Conservation (phyloP, 2,888 invertebrate genomes). For the Phlogophora meticulosa region DNA sequence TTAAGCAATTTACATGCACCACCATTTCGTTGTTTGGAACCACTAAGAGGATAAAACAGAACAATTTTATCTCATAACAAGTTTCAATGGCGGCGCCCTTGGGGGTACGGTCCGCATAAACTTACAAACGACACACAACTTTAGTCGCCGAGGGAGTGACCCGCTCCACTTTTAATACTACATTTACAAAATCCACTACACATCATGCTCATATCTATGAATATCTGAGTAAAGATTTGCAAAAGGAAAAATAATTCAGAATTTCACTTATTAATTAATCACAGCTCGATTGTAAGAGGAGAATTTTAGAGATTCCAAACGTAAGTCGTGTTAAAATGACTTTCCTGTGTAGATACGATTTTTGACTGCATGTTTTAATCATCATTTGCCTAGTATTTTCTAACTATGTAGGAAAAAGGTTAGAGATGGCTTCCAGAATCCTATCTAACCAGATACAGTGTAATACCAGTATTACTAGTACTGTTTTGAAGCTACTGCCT, state of each 20-base stretch:
- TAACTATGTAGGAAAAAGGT: no score
- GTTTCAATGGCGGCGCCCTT: constrained; percentile 77
- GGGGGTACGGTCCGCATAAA: constrained; percentile 74
- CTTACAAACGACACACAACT: constrained; percentile 74
- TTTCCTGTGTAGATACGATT: background rate
- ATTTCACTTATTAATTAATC: constrained; percentile 46
- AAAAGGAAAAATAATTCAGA: constrained; percentile 23
- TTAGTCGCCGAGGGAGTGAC: constrained; percentile 66
- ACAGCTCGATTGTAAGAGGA: constrained; percentile 33
- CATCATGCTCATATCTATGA: constrained; percentile 28
- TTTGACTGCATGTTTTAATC: background rate
- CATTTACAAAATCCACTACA: constrained; percentile 52
- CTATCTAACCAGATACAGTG: no score
- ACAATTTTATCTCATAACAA: constrained; percentile 79
- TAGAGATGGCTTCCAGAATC: no score
- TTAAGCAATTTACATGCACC: constrained; percentile 34
- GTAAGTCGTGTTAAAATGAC: no score
- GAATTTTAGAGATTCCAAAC: constrained; percentile 34
- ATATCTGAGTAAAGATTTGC: constrained; percentile 33
- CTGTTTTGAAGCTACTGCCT: no score
- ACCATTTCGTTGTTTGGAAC: constrained; percentile 66
- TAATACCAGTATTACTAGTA: no score
- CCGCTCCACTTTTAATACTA: constrained; percentile 63
- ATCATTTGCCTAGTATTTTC: no score
- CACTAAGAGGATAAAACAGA: constrained; percentile 73